Evolutionary conservation across 2,113 vertebrate genomes (phyloP).

Genomic region (Nyctibius bracteatus): DNA sequence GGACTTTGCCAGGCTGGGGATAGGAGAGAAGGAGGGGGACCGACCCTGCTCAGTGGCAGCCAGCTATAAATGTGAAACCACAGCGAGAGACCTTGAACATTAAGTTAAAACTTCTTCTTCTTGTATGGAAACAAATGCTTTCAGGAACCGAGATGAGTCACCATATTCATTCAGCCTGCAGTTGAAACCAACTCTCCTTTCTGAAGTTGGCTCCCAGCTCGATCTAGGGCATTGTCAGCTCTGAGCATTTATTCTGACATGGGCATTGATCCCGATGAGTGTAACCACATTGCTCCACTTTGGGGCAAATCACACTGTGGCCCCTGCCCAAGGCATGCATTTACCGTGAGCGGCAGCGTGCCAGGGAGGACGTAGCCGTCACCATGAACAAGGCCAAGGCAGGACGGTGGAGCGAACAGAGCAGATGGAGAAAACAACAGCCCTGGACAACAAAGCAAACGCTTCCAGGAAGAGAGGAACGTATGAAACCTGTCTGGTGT

Average conservation of each 20-base stretch:
- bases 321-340: neutral
- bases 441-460: neutral
- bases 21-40: neutral
- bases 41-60: neutral
- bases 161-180: neutral
- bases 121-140: slow-evolving; percentile 14
- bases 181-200: neutral
- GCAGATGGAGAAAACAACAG: neutral
- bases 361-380: neutral
- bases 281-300: neutral
- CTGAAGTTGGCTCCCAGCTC: neutral
- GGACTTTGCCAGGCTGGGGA: neutral
- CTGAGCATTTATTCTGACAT: neutral
- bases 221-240: neutral
- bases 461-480: neutral
- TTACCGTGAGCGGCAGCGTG: fast-evolving
- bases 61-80: neutral
- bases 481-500: neutral
- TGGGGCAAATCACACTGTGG: neutral
- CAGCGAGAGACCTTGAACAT: neutral
- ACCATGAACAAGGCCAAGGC: neutral
- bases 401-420: fast-evolving
- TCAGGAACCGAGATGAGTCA: slow-evolving; percentile 36
- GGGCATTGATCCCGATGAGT: fast-evolving
- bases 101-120: neutral